These are phyloP conservation scores for Trichechus manatus DNA, from an alignment of 2,113 vertebrate species.

Conservation along the genomic window DNA sequence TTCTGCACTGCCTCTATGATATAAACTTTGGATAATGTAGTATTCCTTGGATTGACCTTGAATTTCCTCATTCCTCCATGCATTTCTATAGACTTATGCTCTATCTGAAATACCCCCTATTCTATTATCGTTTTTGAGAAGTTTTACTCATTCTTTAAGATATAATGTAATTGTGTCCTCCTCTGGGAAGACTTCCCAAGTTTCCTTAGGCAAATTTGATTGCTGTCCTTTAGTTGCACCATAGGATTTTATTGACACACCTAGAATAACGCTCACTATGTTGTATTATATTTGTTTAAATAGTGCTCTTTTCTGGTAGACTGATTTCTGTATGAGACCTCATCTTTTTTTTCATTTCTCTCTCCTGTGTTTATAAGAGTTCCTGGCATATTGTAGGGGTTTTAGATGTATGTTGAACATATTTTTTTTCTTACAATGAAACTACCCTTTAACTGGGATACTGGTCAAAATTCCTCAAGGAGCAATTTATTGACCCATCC, in stretches of 20 bases:
- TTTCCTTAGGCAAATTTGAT: not conserved
- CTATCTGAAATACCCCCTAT: not conserved
- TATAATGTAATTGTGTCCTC: not conserved
- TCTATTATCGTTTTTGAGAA: not conserved
- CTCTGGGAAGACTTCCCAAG: not conserved
- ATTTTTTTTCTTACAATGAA: not conserved
- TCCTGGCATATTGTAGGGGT: not conserved
- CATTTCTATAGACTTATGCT: not conserved
- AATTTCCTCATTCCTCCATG: not conserved
- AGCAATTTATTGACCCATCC: not conserved
- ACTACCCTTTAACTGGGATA: not conserved
- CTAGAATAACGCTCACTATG: not conserved
- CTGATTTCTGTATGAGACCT: not conserved
- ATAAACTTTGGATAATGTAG: not conserved
- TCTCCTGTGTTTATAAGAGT: not conserved
- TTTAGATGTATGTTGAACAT: not conserved
- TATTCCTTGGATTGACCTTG: not conserved
- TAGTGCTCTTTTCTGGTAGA: not conserved
- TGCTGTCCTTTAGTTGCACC: not conserved
- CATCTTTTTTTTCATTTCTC: not conserved
- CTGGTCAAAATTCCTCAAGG: not conserved
- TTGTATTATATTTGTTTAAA: not conserved
- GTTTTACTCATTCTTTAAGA: not conserved
- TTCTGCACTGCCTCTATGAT: not conserved
- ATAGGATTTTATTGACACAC: not conserved